Evolutionary conservation across 2,888 invertebrate genomes (phyloP).

Genomic region (Mactromeris polynyma): DNA sequence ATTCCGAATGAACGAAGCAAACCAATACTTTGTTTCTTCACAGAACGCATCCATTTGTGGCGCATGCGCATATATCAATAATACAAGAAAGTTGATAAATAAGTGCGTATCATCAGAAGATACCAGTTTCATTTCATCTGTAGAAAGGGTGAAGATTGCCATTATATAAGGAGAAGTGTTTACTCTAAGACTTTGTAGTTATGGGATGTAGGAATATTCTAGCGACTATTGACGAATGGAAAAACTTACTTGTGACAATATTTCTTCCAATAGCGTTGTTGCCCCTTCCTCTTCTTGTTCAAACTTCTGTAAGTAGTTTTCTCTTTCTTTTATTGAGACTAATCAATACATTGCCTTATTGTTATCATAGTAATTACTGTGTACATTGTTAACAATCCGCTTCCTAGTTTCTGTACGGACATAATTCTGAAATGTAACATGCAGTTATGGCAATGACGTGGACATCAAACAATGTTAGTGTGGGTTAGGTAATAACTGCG

Average conservation of each 20-base stretch:
- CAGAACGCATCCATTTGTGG: not conserved
- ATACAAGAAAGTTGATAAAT: not conserved
- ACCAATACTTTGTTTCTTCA: not conserved
- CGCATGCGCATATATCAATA: not conserved
- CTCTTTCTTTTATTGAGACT: not conserved
- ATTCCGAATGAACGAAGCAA: not conserved
- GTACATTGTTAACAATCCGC: not conserved
- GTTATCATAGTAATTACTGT: not conserved
- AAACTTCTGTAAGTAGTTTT: conserved; percentile 51
- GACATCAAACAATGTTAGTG: not conserved
- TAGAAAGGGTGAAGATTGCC: not conserved
- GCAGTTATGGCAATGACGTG: too few relatives aligned
- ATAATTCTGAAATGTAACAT: too few relatives aligned
- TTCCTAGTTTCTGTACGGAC: not conserved
- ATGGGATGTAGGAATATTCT: not conserved
- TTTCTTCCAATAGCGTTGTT: conserved; percentile 48
- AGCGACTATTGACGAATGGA: conserved; percentile 30
- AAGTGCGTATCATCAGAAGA: not conserved
- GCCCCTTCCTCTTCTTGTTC: conserved; percentile 46
- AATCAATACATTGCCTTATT: not conserved
- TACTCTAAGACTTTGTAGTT: not conserved
- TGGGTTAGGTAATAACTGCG: not conserved
- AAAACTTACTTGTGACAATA: conserved; percentile 44
- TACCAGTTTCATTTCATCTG: not conserved
- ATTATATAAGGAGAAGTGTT: not conserved